Percentiles rank a stretch among this genome's conserved stretches.
phyloP scores from a whole-genome alignment of 2,797 vertebrate species.

The Carduelis carduelis region DNA sequence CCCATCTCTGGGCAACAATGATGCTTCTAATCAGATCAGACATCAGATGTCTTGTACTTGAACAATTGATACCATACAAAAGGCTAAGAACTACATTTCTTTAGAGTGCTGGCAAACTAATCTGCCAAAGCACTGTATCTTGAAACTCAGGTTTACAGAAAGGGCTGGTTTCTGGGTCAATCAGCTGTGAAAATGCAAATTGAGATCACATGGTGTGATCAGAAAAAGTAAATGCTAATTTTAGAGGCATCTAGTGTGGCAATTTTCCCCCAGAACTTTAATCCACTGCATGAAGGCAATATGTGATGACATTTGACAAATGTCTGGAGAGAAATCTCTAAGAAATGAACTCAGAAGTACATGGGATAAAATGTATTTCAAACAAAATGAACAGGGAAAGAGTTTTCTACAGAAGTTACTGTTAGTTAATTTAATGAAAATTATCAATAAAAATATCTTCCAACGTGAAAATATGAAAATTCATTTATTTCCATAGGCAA shows the following conservation, averaged over 20 bases:
- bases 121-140: neutral
- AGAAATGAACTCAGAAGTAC: neutral
- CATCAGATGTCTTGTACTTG: neutral
- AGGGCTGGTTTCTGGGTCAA: neutral
- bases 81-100: neutral
- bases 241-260: neutral
- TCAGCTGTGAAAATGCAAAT: neutral
- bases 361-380: neutral
- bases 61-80: neutral
- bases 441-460: constrained; percentile 21
- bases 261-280: neutral
- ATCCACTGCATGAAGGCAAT: neutral
- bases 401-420: neutral
- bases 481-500: constrained; percentile 81
- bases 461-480: constrained; percentile 62
- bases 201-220: neutral
- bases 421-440: neutral
- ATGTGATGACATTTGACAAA: neutral
- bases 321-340: neutral
- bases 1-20: neutral
- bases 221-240: neutral
- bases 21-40: neutral
- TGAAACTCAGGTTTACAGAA: neutral
- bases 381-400: neutral
- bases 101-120: neutral